Evolutionary conservation across 2,888 invertebrate genomes (phyloP).

Genomic region (Salpingus planirostris): DNA sequence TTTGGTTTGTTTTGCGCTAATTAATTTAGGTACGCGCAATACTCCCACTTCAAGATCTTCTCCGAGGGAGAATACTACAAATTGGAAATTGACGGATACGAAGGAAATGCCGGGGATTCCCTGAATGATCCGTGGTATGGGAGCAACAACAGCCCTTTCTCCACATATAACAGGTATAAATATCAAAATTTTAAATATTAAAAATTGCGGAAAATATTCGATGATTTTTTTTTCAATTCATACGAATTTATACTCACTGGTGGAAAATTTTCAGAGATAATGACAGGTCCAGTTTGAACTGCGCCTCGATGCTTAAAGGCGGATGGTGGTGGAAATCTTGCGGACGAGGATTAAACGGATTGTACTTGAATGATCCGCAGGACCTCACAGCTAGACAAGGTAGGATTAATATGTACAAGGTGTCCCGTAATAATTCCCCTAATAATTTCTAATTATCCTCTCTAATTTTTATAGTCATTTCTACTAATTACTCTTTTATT

Average conservation of each 20-base stretch:
- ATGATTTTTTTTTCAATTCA: no score
- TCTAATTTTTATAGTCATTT: no score
- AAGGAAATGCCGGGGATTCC: conserved; percentile 85
- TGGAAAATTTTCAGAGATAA: conserved; percentile 57
- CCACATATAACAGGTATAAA: conserved; percentile 75
- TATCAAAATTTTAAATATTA: no score
- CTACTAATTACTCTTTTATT: no score
- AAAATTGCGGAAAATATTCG: no score
- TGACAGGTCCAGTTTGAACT: conserved; percentile 82
- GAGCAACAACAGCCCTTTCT: conserved; percentile 87
- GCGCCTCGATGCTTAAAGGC: conserved; percentile 88
- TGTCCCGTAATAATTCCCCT: no score
- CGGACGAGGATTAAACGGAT: conserved; percentile 80
- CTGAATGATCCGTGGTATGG: conserved; percentile 92
- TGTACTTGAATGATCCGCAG: conserved; percentile 83
- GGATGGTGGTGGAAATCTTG: conserved; percentile 97
- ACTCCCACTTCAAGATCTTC: conserved; percentile 86
- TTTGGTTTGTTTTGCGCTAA: conserved; percentile 19
- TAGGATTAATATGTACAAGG: no score
- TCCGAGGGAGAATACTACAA: conserved; percentile 88
- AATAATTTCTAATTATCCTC: no score
- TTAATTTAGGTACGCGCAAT: conserved; percentile 87
- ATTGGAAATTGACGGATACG: conserved; percentile 84
- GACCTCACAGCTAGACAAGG: conserved; percentile 86
- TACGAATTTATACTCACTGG: not conserved